Conservation (phyloP, 2,797 vertebrate species). For the Fringilla coelebs region DNA sequence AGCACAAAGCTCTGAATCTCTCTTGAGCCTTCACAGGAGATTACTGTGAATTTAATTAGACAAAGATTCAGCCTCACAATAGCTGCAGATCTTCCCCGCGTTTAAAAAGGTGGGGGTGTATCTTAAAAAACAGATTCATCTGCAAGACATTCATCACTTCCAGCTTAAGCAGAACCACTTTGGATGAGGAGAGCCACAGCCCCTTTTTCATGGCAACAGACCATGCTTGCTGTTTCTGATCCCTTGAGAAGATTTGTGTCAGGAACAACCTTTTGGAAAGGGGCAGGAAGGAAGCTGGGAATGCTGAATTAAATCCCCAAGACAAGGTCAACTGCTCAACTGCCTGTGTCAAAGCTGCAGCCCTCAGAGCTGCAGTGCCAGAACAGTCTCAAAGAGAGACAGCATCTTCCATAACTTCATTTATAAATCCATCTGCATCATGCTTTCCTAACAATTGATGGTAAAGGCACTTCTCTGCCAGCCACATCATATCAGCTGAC, state of each 20-base stretch:
- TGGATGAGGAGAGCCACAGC: background rate
- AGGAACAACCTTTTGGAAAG: background rate
- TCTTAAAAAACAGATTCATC: background rate
- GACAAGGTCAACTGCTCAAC: background rate
- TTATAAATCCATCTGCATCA: background rate
- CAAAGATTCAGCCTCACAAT: background rate
- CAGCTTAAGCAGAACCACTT: background rate
- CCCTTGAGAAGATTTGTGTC: background rate
- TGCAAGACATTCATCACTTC: background rate
- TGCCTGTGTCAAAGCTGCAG: background rate
- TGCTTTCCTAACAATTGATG: background rate
- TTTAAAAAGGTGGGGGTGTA: background rate
- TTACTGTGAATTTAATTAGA: slow-evolving; percentile 5
- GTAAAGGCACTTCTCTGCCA: background rate
- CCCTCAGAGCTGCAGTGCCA: background rate
- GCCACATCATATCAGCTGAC: background rate
- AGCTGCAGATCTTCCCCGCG: background rate
- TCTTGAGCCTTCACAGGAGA: background rate
- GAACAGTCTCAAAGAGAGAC: background rate
- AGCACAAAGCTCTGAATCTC: slow-evolving; percentile 2
- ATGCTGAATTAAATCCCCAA: background rate
- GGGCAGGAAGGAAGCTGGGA: background rate
- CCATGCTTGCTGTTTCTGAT: background rate
- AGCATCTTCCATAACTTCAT: background rate
- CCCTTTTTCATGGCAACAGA: background rate